Evolutionary conservation across 2,113 vertebrate genomes (phyloP).

Genomic region (Amphiprion percula): DNA sequence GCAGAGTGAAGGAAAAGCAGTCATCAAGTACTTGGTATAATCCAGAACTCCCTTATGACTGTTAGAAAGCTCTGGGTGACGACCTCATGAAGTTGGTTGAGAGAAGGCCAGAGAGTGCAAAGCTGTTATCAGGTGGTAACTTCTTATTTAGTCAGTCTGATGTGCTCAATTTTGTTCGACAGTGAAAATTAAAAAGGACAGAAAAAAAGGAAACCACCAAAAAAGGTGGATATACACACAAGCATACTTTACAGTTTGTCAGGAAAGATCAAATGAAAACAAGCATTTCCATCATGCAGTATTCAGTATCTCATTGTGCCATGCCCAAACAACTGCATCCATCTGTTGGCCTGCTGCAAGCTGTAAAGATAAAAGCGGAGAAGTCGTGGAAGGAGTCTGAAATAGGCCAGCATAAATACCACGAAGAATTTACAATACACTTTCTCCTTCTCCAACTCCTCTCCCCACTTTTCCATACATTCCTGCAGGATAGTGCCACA

Average conservation of each 20-base stretch:
- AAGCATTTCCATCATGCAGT: slow-evolving; percentile 26
- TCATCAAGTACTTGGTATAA: neutral
- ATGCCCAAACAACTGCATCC: slow-evolving; percentile 23
- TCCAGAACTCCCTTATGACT: neutral
- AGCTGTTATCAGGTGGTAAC: neutral
- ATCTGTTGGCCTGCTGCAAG: slow-evolving; percentile 26
- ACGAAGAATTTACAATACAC: slow-evolving; percentile 7
- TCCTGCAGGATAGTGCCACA: slow-evolving; percentile 88
- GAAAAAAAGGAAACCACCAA: neutral
- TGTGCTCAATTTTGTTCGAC: neutral
- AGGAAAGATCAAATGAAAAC: neutral
- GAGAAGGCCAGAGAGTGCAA: neutral
- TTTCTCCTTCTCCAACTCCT: neutral
- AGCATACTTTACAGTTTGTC: neutral
- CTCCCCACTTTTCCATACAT: slow-evolving; percentile 13
- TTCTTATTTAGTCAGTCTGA: neutral
- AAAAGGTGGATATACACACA: neutral
- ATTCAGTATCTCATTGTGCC: slow-evolving; percentile 26
- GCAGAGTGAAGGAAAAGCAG: neutral
- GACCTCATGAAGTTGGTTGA: neutral
- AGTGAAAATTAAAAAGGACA: neutral
- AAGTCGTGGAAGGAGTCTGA: neutral
- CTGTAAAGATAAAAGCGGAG: slow-evolving; percentile 26
- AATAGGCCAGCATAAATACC: slow-evolving; percentile 29
- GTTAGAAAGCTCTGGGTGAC: neutral